Percentiles rank a stretch among this genome's conserved stretches.
Conservation (phyloP, 2,797 vertebrate genomes). For the Gymnoscopelus braueri region DNA sequence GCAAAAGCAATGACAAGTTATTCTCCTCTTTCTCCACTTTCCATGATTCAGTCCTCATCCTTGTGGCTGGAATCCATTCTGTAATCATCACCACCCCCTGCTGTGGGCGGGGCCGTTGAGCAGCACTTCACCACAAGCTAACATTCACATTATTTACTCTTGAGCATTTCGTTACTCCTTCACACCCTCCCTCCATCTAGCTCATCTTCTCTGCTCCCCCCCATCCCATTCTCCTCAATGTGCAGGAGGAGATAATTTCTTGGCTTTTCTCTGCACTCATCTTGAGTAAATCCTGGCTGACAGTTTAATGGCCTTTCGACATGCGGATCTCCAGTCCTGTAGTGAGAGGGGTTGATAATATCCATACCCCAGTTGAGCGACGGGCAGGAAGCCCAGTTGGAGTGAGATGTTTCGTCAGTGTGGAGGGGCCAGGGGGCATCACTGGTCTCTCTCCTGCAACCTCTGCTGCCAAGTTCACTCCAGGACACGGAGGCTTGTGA, state of each 20-base stretch:
- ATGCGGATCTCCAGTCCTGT: slow-evolving; percentile 71
- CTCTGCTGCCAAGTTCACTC: slow-evolving; percentile 39
- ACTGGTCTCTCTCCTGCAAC: background rate
- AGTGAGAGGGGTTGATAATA: slow-evolving; percentile 79
- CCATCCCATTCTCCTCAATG: slow-evolving; percentile 69
- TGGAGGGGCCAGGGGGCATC: slow-evolving; percentile 24
- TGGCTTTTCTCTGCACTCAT: slow-evolving; percentile 55
- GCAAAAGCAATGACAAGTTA: slow-evolving; percentile 7
- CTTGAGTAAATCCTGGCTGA: slow-evolving; percentile 85
- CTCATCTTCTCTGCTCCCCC: slow-evolving; percentile 46
- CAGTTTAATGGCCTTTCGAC: slow-evolving; percentile 86
- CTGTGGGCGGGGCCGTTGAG: slow-evolving; percentile 67
- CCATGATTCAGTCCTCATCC: slow-evolving; percentile 26
- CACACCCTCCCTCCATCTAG: slow-evolving; percentile 34
- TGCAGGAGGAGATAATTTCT: slow-evolving; percentile 83
- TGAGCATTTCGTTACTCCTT: slow-evolving; percentile 64
- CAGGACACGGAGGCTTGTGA: slow-evolving; percentile 13
- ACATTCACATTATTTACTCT: slow-evolving; percentile 81
- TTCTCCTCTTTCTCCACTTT: slow-evolving; percentile 24
- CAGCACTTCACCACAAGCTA: slow-evolving; percentile 64
- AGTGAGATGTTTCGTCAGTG: slow-evolving; percentile 53
- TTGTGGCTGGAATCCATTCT: slow-evolving; percentile 53
- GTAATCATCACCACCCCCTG: slow-evolving; percentile 66
- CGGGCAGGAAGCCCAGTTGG: slow-evolving; percentile 75
- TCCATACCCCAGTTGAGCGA: slow-evolving; percentile 85